Evolutionary conservation across 2,113 vertebrate species (phyloP).

Genomic region (Corythoichthys haematopterus): DNA sequence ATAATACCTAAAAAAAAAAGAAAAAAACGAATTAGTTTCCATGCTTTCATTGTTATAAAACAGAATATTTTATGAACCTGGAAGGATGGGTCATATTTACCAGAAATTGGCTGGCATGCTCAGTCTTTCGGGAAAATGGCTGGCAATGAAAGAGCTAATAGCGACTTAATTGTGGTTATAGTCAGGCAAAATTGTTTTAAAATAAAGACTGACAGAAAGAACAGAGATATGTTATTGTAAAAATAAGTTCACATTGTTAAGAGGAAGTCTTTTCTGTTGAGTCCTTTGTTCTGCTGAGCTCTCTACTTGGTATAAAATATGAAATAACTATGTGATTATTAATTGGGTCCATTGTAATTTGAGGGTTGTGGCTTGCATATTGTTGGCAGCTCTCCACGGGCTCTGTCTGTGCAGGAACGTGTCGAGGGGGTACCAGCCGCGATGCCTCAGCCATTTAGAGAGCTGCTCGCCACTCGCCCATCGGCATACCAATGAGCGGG

Average conservation of each 20-base stretch:
- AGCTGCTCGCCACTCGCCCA: slow-evolving; percentile 88
- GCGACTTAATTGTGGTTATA: too few relatives aligned
- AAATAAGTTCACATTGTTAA: neutral
- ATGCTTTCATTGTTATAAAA: too few relatives aligned
- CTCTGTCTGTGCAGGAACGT: slow-evolving; percentile 95
- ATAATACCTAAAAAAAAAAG: too few relatives aligned
- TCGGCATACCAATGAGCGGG: slow-evolving; percentile 99
- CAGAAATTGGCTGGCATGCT: too few relatives aligned
- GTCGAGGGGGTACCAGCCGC: slow-evolving; percentile 91
- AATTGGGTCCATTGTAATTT: slow-evolving; percentile 98
- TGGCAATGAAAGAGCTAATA: too few relatives aligned
- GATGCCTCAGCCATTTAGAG: slow-evolving; percentile 98
- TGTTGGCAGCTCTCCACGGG: slow-evolving; percentile 96
- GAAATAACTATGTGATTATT: slow-evolving; percentile 99
- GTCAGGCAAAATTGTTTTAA: neutral
- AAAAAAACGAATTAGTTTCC: too few relatives aligned
- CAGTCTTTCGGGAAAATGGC: too few relatives aligned
- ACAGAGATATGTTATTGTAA: neutral
- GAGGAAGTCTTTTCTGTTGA: neutral
- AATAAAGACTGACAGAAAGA: neutral
- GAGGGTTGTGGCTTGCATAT: slow-evolving; percentile 95
- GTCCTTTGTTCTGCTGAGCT: slow-evolving; percentile 53
- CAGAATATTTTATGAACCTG: too few relatives aligned
- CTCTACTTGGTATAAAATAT: slow-evolving; percentile 87
- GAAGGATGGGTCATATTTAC: too few relatives aligned